Base-by-base conservation (phyloP, 1,140 invertebrate genomes). In the Drosophila kohkoa region DNA sequence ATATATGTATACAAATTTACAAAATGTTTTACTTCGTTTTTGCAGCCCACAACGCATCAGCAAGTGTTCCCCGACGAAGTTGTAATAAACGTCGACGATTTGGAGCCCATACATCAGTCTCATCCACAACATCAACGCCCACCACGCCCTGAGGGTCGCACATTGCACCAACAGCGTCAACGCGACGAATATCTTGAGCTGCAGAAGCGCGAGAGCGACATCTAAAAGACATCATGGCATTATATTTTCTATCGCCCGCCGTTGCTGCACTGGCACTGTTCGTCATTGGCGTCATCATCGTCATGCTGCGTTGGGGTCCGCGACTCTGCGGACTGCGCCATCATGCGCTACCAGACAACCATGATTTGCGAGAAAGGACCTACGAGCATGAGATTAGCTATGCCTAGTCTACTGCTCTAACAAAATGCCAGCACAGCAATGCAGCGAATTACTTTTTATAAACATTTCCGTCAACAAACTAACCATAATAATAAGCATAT, bases 181-280 rank as follows among this genome's bases (percentile, higher is more conserved):
- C 86, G 91, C 91, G 94, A 95, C 67, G 95, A 96, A 82, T 96
- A 96, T 89, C 93, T 96, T 46, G 96, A 97, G 90, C 91, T 97
- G 70, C 95, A 96, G 64, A 96, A 96, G 91, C 93, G 96, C 67
- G 96, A 97, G 91, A 97, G 96, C 93, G 96, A 97, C 79, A 96
- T 97, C 70, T 97, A 95, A 87, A 15, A 38, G 7, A 38, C 15
- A 28, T 45, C 32, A 96, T 96, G 95, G 93, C 94, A 52, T 94
- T 97, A 75, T 94, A 96, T 52, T 93, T 96, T 46, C 94, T 96
- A 57, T 96, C 95, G 94, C 96, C 97, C 1, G 95, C 96, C 1
- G 93, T 95, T 8, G 95, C 96, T 13, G 94, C 94, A 20, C 75
- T 98, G 28, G 95, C 95, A 8, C 81, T 97, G 10, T 95, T 97